phyloP scores from a whole-genome alignment of 53 echinoderm and acorn worm species.

The Hippasteria phrygiana region DNA sequence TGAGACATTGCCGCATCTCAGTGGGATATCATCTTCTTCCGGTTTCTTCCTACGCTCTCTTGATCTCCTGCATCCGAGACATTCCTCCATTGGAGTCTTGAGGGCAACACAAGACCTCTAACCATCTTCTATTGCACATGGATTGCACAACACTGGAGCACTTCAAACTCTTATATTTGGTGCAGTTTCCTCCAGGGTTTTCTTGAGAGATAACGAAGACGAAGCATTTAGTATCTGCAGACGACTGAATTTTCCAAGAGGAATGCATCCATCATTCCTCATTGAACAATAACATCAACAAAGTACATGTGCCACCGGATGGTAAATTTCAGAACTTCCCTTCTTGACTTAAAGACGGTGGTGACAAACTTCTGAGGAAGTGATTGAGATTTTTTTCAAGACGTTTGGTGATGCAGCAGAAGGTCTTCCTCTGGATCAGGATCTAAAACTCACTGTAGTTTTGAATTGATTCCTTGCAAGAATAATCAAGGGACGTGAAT shows the following conservation, averaged over 20 bases:
- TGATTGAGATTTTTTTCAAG: neutral
- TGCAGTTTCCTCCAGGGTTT: neutral
- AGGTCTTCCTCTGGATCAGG: neutral
- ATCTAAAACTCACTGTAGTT: too few relatives aligned
- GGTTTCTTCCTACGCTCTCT: constrained; percentile 33
- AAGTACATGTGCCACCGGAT: neutral
- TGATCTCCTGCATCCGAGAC: constrained; percentile 30
- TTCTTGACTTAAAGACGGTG: neutral
- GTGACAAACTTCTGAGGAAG: neutral
- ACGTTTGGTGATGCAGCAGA: neutral
- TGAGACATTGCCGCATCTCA: neutral
- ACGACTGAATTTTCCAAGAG: neutral
- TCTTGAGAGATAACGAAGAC: neutral
- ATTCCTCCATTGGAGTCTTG: constrained; percentile 1
- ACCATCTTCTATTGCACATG: constrained; percentile 2
- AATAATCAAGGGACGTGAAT: neutral
- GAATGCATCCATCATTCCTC: neutral
- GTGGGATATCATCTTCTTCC: constrained; percentile 40
- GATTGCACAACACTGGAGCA: neutral
- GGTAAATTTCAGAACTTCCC: neutral
- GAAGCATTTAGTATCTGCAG: neutral
- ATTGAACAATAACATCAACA: neutral
- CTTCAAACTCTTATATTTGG: neutral
- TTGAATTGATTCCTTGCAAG: too few relatives aligned
- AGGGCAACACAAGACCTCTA: neutral